Conservation (phyloP, 2,797 vertebrate genomes). For the Lutjanus campechanus region DNA sequence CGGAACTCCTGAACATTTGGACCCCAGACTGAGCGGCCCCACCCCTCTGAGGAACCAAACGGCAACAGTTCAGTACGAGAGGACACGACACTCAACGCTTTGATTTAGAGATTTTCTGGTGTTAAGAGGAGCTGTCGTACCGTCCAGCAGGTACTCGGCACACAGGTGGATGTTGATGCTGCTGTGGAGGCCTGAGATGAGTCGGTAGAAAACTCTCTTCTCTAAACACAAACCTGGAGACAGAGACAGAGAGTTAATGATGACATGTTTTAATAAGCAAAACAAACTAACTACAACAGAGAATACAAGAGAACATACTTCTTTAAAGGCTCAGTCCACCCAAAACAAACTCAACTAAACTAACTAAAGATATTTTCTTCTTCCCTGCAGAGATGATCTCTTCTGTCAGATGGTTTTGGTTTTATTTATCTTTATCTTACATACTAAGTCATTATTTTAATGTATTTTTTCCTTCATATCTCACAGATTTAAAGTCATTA, state of each 20-base stretch:
- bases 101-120: background rate
- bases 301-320: background rate
- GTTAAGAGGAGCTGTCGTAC: slow-evolving; percentile 74
- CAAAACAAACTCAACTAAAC: too few species aligned
- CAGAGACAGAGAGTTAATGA: background rate
- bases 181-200: slow-evolving; percentile 97
- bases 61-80: background rate
- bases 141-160: slow-evolving; percentile 93
- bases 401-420: too few species aligned
- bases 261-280: background rate
- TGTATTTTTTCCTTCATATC: too few species aligned
- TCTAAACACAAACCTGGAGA: slow-evolving; percentile 88
- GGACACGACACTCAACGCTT: too few species aligned
- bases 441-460: too few species aligned
- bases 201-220: slow-evolving; percentile 96
- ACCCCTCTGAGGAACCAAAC: slow-evolving; percentile 86
- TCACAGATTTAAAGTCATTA: too few species aligned
- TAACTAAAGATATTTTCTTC: background rate
- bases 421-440: too few species aligned
- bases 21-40: slow-evolving; percentile 92
- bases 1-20: slow-evolving; percentile 93
- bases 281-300: background rate
- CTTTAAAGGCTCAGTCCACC: too few species aligned
- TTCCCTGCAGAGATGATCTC: background rate
- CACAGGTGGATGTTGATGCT: slow-evolving; percentile 97